Base-by-base conservation (phyloP, 2,888 invertebrate species). In the Chrysolina haemoptera region DNA sequence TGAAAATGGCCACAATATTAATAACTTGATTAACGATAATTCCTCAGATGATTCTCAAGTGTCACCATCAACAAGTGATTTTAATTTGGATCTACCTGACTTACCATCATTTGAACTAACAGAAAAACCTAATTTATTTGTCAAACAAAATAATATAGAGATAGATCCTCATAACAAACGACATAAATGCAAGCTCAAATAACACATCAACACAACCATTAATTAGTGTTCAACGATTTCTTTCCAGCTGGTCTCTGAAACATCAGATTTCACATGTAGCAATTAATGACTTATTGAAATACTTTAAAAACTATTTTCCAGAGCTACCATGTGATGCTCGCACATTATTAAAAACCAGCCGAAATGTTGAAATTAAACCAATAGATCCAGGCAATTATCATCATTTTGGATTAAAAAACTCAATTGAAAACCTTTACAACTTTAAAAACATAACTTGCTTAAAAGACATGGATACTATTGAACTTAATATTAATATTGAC, bases 371-470 rank as follows among this genome's bases (percentile, higher is more conserved):
- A 9, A 22, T 22, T n/a, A 59, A 59, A 59, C 1, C 14, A 16
- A 18, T 62, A 22, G 18, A 62, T 27, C 62, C 62, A 0, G 62
- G 62, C 6, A 1, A 63, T 2, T 63, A 63, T 40, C 20, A 40
- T 41, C 62, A 63, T 35, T 63, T 63, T 16, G 62, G 62, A n/a
- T 63, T 63, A 14, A 14, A 63, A 63, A 63, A 41, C 4, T 11
- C 12, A 9, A 35, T 63, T 40, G 62, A 63, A 41, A 63, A 40
- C n/a, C 41, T 63, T n/a, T 1, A 40, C 9, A 41, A n/a, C 35
- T 12, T 50, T 18, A 18, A 18, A 50, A 50, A 50, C 18, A n/a
- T 16, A 16, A 16, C 1, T 50, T 50, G 14, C n/a, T 50, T 16
- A n/a, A 8, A 50, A 16, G 35, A 62, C n/a, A 14, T 40, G 35